A percentile compares a stretch with the other conserved stretches of the same genome.
These are phyloP conservation scores for Cryptocheilus praepositus DNA, from an alignment of 2,888 invertebrate genomes.

Conservation along the genomic window DNA sequence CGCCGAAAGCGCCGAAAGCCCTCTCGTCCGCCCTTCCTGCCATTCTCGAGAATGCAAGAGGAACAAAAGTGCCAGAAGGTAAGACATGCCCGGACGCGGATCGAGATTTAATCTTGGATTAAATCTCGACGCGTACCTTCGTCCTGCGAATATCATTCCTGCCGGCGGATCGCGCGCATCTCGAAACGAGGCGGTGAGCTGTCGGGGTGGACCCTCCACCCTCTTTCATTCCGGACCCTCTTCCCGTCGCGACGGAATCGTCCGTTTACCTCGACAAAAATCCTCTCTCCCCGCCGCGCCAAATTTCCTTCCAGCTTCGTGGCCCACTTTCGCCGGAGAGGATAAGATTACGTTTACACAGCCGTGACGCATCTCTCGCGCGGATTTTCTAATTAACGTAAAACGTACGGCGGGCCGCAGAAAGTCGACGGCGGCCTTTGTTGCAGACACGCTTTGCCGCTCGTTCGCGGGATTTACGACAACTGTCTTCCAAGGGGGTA, in stretches of 20 bases:
- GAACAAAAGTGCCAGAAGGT: too few species aligned
- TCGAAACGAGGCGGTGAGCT: too few species aligned
- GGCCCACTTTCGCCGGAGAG: not conserved
- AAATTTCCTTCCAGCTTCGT: constrained; percentile 21
- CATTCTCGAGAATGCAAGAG: too few species aligned
- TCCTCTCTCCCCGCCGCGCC: not conserved
- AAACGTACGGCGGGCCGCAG: not conserved
- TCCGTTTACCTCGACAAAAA: not conserved
- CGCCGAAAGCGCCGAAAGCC: too few species aligned
- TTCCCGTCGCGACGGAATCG: too few species aligned
- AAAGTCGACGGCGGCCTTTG: not conserved
- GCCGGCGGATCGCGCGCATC: too few species aligned
- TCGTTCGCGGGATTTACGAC: too few species aligned
- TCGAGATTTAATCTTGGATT: constrained; percentile 15
- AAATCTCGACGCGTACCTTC: constrained; percentile 6
- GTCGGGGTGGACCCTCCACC: too few species aligned
- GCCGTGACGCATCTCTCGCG: not conserved
- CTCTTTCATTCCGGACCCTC: too few species aligned
- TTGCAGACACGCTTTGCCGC: not conserved
- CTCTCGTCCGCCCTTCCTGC: too few species aligned
- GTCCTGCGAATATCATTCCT: not conserved
- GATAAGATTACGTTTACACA: not conserved
- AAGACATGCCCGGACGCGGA: too few species aligned
- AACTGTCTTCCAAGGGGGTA: too few species aligned
- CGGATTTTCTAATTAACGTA: constrained; percentile 21